These are phyloP conservation scores for Axea sp. DNA, from an alignment of 2,888 invertebrate species.

Conservation along the genomic window DNA sequence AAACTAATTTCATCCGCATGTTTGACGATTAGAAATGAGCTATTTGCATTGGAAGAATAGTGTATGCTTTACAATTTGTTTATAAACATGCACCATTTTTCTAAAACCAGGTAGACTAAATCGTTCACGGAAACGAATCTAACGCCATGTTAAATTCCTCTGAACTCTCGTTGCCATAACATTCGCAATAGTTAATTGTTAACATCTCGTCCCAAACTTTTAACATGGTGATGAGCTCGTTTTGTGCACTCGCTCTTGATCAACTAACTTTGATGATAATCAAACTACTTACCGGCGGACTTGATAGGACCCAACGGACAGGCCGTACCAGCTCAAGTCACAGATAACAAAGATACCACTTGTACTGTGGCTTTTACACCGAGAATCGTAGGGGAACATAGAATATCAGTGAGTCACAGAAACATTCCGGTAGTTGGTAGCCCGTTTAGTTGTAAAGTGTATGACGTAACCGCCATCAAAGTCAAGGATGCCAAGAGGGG, in stretches of 20 bases:
- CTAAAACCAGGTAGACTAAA: not conserved
- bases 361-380: slow-evolving; percentile 96
- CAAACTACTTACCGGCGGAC: slow-evolving; percentile 78
- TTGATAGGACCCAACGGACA: slow-evolving; percentile 93
- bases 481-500: slow-evolving; percentile 94
- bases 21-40: not conserved
- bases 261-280: slow-evolving; percentile 72
- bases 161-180: slow-evolving; percentile 38
- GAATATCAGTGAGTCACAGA: slow-evolving; percentile 91
- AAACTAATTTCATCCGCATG: slow-evolving; percentile 9
- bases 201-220: slow-evolving; percentile 7
- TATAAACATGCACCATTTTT: slow-evolving; percentile 2
- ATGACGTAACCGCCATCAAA: slow-evolving; percentile 95
- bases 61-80: not conserved
- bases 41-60: slow-evolving; percentile 1
- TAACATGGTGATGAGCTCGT: slow-evolving; percentile 18
- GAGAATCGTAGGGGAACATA: slow-evolving; percentile 93
- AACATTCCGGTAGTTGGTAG: slow-evolving; percentile 92
- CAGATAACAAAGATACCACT: slow-evolving; percentile 89
- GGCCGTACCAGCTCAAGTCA: slow-evolving; percentile 93
- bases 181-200: slow-evolving; percentile 22
- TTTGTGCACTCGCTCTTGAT: slow-evolving; percentile 64
- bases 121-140: not conserved
- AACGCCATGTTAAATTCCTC: not conserved
- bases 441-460: slow-evolving; percentile 96